Conservation (phyloP, 2,113 vertebrate species). For the Tachycineta bicolor region DNA sequence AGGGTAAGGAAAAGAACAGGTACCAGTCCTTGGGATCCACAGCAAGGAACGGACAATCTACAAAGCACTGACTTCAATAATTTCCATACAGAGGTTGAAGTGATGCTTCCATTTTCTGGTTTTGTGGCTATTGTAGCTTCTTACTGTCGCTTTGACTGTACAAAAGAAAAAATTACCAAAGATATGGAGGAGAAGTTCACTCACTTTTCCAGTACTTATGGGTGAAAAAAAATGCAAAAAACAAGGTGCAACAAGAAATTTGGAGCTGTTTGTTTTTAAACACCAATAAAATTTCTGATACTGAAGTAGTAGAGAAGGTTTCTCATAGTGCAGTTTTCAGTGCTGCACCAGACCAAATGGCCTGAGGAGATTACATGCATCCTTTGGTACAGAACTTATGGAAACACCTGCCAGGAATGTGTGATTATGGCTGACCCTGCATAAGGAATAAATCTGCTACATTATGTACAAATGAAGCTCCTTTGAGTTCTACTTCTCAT, state of each 20-base stretch:
- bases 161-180: background rate
- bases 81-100: background rate
- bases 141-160: background rate
- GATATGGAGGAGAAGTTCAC: background rate
- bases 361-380: background rate
- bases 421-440: background rate
- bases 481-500: background rate
- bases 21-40: background rate
- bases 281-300: background rate
- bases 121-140: background rate
- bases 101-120: background rate
- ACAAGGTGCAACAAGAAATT: background rate
- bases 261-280: background rate
- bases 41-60: background rate
- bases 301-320: background rate
- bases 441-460: background rate
- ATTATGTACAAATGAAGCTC: background rate
- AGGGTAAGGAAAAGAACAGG: background rate
- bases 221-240: background rate
- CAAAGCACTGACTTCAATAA: background rate
- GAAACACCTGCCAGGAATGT: background rate
- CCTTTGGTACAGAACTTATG: background rate
- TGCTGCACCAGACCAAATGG: background rate
- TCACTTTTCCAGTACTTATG: accelerated
- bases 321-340: background rate